phyloP scores from a whole-genome alignment of 2,797 vertebrate genomes.

The Melanogrammus aeglefinus region DNA sequence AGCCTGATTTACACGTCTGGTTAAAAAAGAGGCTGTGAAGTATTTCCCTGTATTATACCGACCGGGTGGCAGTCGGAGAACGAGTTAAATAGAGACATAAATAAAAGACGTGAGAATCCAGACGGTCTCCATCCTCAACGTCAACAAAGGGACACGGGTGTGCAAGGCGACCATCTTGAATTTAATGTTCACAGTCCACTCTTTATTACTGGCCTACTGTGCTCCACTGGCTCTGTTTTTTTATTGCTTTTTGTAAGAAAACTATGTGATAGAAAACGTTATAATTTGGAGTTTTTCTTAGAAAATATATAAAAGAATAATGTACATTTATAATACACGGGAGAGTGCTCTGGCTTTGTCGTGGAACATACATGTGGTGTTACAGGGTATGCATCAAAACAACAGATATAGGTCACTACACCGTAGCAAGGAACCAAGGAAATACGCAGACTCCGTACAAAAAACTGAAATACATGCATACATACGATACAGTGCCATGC shows the following conservation, averaged over 20 bases:
- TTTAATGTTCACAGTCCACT: constrained; percentile 69
- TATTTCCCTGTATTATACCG: constrained; percentile 33
- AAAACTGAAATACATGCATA: constrained; percentile 76
- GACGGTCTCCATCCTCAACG: constrained; percentile 43
- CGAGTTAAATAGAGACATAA: constrained; percentile 32
- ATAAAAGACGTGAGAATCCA: constrained; percentile 29
- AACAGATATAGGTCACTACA: constrained; percentile 61
- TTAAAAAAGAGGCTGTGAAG: constrained; percentile 31
- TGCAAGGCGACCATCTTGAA: constrained; percentile 64
- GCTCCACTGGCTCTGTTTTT: constrained; percentile 57
- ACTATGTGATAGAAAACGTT: constrained; percentile 69
- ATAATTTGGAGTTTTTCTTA: constrained; percentile 60
- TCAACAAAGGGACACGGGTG: constrained; percentile 52
- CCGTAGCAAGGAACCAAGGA: constrained; percentile 47
- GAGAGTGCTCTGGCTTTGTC: constrained; percentile 68
- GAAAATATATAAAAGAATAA: constrained; percentile 75
- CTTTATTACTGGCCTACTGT: constrained; percentile 76
- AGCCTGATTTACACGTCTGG: constrained; percentile 24
- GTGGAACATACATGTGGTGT: constrained; percentile 64
- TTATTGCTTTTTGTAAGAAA: constrained; percentile 68
- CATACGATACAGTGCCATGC: constrained; percentile 78
- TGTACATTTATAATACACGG: constrained; percentile 77
- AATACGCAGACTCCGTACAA: constrained; percentile 57
- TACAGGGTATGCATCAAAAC: constrained; percentile 71
- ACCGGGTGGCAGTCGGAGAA: constrained; percentile 27